phyloP scores from a whole-genome alignment of 2,113 vertebrate species.

The Cisticola juncidis region DNA sequence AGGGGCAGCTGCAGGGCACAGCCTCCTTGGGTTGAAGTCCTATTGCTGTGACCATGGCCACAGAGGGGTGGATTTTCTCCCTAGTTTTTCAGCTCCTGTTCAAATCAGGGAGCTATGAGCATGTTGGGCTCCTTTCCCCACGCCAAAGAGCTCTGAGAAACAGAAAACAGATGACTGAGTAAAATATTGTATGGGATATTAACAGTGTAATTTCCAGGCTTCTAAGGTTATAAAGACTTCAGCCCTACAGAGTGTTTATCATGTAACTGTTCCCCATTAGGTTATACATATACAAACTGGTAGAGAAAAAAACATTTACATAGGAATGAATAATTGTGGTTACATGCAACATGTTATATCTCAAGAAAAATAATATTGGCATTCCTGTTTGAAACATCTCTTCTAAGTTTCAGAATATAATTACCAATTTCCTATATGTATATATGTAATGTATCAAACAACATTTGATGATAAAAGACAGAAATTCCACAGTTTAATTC shows the following conservation, averaged over 20 bases:
- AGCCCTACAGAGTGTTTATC: background rate
- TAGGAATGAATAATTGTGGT: background rate
- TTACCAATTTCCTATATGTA: background rate
- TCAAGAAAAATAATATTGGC: background rate
- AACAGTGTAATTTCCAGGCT: background rate
- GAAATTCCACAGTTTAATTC: background rate
- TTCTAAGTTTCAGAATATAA: background rate
- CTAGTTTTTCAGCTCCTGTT: background rate
- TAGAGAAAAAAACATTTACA: background rate
- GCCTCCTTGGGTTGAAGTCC: background rate
- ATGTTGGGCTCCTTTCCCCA: accelerated
- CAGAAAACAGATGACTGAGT: background rate
- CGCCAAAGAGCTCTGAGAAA: accelerated
- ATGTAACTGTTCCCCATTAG: background rate
- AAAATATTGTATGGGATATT: background rate
- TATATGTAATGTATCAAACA: background rate
- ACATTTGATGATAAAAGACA: background rate
- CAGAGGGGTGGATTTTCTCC: background rate
- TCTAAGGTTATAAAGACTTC: background rate
- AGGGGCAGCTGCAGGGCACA: background rate
- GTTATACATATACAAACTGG: background rate
- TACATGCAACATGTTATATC: background rate
- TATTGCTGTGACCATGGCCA: background rate
- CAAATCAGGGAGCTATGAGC: background rate
- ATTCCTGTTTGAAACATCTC: background rate